A percentile compares a stretch with the other conserved stretches of the same genome.
phyloP scores from a whole-genome alignment of 2,113 vertebrate species.

The Myotis davidii region DNA sequence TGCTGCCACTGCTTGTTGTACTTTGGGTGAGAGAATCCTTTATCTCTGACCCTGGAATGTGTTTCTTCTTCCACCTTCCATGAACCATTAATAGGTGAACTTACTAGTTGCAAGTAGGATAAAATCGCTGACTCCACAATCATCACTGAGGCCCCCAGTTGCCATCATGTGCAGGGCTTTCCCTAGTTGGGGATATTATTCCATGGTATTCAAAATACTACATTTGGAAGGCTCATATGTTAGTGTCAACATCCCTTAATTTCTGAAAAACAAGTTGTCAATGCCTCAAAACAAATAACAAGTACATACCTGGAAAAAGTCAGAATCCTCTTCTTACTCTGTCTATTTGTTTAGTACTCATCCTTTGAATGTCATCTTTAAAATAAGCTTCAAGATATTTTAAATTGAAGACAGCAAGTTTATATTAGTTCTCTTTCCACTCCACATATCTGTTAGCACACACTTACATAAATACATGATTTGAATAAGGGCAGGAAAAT shows the following conservation, averaged over 20 bases:
- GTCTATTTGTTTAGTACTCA: neutral
- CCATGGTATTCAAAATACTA: neutral
- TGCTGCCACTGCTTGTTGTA: fast-evolving
- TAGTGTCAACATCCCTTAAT: neutral
- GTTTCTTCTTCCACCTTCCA: neutral
- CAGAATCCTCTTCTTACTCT: neutral
- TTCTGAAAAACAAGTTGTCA: neutral
- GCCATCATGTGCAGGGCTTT: neutral
- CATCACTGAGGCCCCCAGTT: neutral
- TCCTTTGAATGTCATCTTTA: neutral
- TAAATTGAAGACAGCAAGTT: neutral
- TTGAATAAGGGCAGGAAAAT: neutral
- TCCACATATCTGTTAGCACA: neutral
- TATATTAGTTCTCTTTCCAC: neutral
- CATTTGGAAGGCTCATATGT: neutral
- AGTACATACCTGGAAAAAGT: neutral
- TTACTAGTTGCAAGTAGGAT: neutral
- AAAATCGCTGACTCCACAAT: neutral
- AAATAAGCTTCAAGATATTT: neutral
- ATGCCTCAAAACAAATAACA: neutral
- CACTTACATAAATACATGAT: neutral
- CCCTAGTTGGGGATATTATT: neutral
- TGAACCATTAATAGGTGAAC: neutral
- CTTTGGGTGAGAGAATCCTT: neutral
- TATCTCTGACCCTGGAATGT: neutral